Conservation (phyloP, 2,113 vertebrate species). For the Gymnarchus niloticus region DNA sequence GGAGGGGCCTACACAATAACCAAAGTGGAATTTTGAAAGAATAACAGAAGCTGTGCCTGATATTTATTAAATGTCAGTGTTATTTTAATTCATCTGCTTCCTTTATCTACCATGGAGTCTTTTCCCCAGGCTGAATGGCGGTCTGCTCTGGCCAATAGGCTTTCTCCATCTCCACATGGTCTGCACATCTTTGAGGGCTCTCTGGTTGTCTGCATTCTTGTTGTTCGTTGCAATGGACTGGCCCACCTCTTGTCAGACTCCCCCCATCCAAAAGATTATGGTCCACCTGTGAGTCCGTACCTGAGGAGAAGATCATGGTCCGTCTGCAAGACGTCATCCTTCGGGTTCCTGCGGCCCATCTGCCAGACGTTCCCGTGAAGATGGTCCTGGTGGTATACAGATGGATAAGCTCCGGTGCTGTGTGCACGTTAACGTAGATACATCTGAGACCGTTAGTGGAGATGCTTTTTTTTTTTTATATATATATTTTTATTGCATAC, state of each 20-base stretch:
- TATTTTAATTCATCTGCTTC: background rate
- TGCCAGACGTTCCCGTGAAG: background rate
- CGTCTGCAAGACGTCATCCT: background rate
- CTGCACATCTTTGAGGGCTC: too few relatives aligned
- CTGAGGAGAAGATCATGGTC: background rate
- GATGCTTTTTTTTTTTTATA: too few relatives aligned
- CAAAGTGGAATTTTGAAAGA: conserved; percentile 14
- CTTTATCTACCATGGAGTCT: background rate
- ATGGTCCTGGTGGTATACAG: background rate
- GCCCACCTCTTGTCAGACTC: background rate
- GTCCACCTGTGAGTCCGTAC: background rate
- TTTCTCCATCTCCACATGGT: background rate
- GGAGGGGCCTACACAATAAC: background rate
- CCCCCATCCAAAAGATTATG: background rate
- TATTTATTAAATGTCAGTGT: conserved; percentile 10
- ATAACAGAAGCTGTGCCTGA: background rate
- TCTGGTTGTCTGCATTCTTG: too few relatives aligned
- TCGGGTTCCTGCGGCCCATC: background rate
- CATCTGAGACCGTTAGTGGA: background rate
- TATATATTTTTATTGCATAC: background rate
- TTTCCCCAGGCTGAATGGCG: background rate
- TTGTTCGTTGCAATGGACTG: background rate
- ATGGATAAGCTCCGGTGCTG: background rate
- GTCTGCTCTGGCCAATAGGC: background rate
- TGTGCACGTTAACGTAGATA: background rate